A percentile compares a stretch with the other conserved stretches of the same genome.
These are phyloP conservation scores for Apis cerana DNA, from an alignment of 1,140 invertebrate species.

Conservation along the genomic window DNA sequence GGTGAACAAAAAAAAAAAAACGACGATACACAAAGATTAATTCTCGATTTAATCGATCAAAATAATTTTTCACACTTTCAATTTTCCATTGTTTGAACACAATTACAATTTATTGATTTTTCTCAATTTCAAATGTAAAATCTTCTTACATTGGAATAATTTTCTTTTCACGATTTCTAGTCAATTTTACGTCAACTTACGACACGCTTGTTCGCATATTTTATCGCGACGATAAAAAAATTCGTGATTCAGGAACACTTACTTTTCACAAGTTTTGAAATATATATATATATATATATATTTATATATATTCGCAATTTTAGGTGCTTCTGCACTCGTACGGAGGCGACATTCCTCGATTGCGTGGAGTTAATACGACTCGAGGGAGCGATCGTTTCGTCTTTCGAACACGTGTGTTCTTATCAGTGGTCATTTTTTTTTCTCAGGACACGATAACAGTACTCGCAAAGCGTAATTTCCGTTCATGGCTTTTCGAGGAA, in stretches of 20 bases:
- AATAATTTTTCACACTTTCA: not conserved
- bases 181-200: too few species aligned
- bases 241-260: not conserved
- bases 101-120: too few species aligned
- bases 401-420: slow-evolving; percentile 66
- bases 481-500: slow-evolving; percentile 38
- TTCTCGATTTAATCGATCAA: slow-evolving; percentile 4
- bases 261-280: not conserved
- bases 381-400: slow-evolving; percentile 59
- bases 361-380: slow-evolving; percentile 22
- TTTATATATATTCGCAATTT: not conserved
- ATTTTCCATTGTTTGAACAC: too few species aligned
- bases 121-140: too few species aligned
- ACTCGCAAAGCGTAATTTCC: slow-evolving; percentile 57
- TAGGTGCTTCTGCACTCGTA: slow-evolving; percentile 29
- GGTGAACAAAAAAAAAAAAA: not conserved
- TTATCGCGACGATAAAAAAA: not conserved
- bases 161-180: too few species aligned
- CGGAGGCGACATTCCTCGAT: slow-evolving; percentile 38
- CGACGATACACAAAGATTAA: slow-evolving; percentile 15
- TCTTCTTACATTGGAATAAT: too few species aligned
- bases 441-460: slow-evolving; percentile 56
- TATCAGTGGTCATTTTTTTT: slow-evolving; percentile 60
- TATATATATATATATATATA: too few species aligned
- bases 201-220: not conserved